Percentiles rank a stretch among this genome's conserved stretches.
These are phyloP conservation scores for Oligia fasciuncula DNA, from an alignment of 2,888 invertebrate species.

Conservation along the genomic window DNA sequence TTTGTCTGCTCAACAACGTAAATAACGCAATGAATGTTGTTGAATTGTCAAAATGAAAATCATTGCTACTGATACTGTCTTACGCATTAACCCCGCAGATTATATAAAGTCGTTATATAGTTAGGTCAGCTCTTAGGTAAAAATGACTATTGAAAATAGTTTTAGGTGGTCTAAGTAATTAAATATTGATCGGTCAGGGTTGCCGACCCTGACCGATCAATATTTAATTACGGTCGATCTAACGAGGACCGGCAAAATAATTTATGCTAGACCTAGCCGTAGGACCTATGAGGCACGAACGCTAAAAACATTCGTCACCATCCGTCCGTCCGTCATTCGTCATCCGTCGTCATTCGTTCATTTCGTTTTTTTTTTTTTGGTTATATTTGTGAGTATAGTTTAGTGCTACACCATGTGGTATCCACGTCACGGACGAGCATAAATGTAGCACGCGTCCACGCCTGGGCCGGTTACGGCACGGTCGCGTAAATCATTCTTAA, in stretches of 20 bases:
- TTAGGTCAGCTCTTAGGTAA: not conserved
- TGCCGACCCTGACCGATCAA: not conserved
- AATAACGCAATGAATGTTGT: not conserved
- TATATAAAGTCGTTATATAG: not conserved
- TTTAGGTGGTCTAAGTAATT: not conserved
- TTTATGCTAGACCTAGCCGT: not conserved
- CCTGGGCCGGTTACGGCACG: not conserved
- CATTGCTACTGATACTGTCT: not conserved
- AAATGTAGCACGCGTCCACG: not conserved
- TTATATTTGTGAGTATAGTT: not conserved
- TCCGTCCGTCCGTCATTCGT: too few species aligned
- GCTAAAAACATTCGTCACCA: not conserved
- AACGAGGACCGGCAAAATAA: not conserved
- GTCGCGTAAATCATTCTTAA: constrained; percentile 4
- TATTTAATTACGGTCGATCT: not conserved
- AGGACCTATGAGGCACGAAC: not conserved
- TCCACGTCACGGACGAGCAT: not conserved
- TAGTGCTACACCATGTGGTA: not conserved
- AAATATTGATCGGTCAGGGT: too few species aligned
- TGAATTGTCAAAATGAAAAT: not conserved
- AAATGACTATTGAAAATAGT: not conserved
- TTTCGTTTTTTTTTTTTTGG: too few species aligned
- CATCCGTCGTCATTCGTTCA: too few species aligned
- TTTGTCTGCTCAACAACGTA: not conserved
- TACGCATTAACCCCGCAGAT: not conserved